phyloP scores from a whole-genome alignment of 64 coral and sea anemone genomes.

The Montipora efflorescens region DNA sequence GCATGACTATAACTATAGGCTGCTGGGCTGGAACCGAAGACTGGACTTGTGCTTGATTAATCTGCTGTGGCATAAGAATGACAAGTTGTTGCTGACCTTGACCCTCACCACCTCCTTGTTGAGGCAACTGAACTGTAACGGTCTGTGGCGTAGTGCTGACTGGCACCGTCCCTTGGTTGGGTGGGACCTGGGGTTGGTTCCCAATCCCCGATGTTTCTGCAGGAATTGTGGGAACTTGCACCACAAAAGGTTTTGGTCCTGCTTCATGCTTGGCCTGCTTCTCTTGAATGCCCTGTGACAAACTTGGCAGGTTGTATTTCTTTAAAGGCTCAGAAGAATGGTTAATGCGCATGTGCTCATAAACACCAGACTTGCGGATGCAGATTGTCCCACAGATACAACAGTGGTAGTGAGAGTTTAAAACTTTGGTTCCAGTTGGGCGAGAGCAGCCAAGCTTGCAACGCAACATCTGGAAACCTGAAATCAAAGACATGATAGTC shows the following conservation, averaged over 20 bases:
- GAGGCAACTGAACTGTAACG: constrained; percentile 75
- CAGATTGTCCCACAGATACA: constrained; percentile 91
- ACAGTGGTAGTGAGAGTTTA: constrained; percentile 94
- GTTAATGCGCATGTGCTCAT: constrained; percentile 87
- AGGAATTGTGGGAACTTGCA: constrained; percentile 42
- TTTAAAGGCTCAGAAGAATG: constrained; percentile 52
- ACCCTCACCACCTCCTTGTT: constrained; percentile 30
- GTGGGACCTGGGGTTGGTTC: constrained; percentile 45
- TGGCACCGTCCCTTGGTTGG: constrained; percentile 8
- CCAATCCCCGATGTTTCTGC: constrained; percentile 41
- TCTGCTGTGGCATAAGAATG: constrained; percentile 90
- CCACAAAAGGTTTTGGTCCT: constrained; percentile 52
- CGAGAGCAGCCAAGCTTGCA: constrained; percentile 89
- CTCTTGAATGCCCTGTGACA: not conserved
- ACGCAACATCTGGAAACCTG: constrained; percentile 87
- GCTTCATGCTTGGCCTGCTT: constrained; percentile 14
- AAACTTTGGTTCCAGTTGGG: constrained; percentile 77
- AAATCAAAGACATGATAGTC: not conserved
- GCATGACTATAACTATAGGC: constrained; percentile 95
- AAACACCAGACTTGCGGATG: constrained; percentile 89
- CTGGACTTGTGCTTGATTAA: constrained; percentile 49
- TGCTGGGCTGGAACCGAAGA: constrained; percentile 56
- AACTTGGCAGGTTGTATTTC: not conserved
- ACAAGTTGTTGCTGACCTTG: constrained; percentile 80
- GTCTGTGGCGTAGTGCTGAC: constrained; percentile 43